phyloP scores from a whole-genome alignment of 1,140 invertebrate genomes.

The Drosophila oshimai region DNA sequence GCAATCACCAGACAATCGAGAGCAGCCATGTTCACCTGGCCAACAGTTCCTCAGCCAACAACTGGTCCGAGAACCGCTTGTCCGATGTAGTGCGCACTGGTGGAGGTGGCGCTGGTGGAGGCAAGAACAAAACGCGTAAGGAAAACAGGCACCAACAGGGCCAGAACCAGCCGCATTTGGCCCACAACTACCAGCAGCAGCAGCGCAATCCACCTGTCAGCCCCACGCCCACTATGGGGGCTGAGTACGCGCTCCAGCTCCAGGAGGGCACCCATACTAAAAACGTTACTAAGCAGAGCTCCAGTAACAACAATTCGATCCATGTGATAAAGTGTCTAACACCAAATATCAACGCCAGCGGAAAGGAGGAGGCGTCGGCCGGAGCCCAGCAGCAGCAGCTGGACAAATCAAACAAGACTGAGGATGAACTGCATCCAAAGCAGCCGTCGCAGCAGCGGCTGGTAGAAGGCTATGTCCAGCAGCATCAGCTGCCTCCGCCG shows the following conservation, averaged over 20 bases:
- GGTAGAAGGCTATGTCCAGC: constrained; percentile 49
- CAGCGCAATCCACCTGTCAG: constrained; percentile 53
- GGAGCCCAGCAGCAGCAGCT: constrained; percentile 46
- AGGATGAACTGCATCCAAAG: constrained; percentile 72
- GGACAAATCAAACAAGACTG: constrained; percentile 81
- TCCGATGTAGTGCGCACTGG: constrained; percentile 90
- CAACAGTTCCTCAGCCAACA: constrained; percentile 63
- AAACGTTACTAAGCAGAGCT: constrained; percentile 77
- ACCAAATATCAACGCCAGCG: constrained; percentile 79
- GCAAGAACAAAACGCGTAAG: constrained; percentile 81
- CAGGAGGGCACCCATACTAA: constrained; percentile 64
- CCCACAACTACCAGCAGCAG: constrained; percentile 70
- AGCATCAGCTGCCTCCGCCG: constrained; percentile 60
- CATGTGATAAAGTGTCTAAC: constrained; percentile 83
- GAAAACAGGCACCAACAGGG: constrained; percentile 66
- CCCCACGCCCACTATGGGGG: constrained; percentile 44
- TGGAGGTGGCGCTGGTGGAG: constrained; percentile 26
- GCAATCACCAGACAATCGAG: constrained; percentile 49
- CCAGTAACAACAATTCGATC: constrained; percentile 79
- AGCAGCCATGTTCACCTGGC: constrained; percentile 27
- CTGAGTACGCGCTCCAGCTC: constrained; percentile 27
- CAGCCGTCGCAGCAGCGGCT: constrained; percentile 50
- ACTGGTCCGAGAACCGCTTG: constrained; percentile 85
- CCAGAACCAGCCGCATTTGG: constrained; percentile 69
- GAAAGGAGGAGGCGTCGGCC: constrained; percentile 44